These are phyloP conservation scores for Brachypteracias leptosomus DNA, from an alignment of 2,113 vertebrate genomes.

Conservation along the genomic window DNA sequence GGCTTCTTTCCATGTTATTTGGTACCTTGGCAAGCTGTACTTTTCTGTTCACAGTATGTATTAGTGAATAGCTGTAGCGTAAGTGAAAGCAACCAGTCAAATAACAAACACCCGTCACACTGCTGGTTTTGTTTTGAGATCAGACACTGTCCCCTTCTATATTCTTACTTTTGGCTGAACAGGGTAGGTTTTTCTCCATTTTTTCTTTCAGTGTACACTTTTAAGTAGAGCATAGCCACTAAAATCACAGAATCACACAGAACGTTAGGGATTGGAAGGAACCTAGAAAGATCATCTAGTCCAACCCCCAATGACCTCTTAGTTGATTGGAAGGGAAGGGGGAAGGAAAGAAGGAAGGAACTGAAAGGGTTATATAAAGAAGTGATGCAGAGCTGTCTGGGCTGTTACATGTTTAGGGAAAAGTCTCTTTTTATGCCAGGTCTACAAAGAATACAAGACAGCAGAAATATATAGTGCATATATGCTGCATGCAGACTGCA, in stretches of 20 bases:
- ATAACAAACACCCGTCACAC: background rate
- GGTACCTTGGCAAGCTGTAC: background rate
- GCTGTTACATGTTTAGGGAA: background rate
- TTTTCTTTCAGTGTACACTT: background rate
- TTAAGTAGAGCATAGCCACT: background rate
- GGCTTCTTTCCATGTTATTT: background rate
- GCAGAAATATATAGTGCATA: background rate
- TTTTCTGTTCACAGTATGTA: background rate
- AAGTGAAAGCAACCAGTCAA: background rate
- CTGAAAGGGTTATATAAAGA: background rate
- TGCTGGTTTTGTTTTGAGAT: background rate
- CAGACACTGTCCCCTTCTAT: background rate
- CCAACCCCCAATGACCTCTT: background rate
- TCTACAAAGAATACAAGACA: background rate
- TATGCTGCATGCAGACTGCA: background rate
- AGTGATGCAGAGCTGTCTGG: background rate
- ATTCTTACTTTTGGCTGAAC: background rate
- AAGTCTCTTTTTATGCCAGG: background rate
- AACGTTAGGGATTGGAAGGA: too few species aligned
- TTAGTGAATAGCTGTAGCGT: background rate
- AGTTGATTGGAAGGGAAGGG: background rate
- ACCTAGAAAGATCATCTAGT: too few species aligned
- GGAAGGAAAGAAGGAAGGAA: background rate
- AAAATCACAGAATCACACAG: too few species aligned
- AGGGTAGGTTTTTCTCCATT: background rate